Base-by-base conservation (phyloP, 1,140 invertebrate species). In the Formica selysi region DNA sequence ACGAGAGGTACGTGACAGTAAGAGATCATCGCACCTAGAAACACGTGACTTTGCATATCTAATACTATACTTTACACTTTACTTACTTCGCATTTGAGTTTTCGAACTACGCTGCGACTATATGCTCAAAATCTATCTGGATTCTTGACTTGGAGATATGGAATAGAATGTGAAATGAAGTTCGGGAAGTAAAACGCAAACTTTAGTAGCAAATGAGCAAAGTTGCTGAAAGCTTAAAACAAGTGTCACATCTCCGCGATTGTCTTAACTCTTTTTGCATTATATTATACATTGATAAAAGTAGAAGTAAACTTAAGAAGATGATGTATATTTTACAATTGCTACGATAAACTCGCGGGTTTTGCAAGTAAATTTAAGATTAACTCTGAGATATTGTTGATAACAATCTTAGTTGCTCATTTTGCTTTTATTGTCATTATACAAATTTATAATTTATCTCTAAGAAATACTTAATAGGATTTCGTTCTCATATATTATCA, bases 1-100 rank as follows among this genome's bases (percentile, higher is more conserved):
- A 44, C 32, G 79, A 81, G 19, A 44, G 5, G 36, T 81, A 83
- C 79, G 68, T 81, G 76, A 80, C 76, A 19, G 76, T 70, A 73
- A 74, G 79, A 62, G 79, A 83, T 73, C 68, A 74, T 83, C 68
- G 38, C 19, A 48, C 54, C 26, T 22, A 61, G 79, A 83, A 74
- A 73, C 13, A 74, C 68, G 79, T 74, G 79, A 61, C 79, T 81
- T 51, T 36, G 79, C 79, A 83, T 83, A 73, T 7, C 67, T 61
- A 61, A 59, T 36, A 44, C n/a, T 32, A 73, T 54, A 32, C 67
- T 41, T 71, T 57, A 57, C 76, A 32, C 67, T 41, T 71, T 57
- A 57, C 76, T 68, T 81, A 71, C 68, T 61, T 83, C 54, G n/a
- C 26, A 61, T 54, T 83, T 48, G 29, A 83, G 57, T 83, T 83